These are phyloP conservation scores for Odocoileus virginianus DNA, from an alignment of 2,113 vertebrate genomes.

Conservation along the genomic window DNA sequence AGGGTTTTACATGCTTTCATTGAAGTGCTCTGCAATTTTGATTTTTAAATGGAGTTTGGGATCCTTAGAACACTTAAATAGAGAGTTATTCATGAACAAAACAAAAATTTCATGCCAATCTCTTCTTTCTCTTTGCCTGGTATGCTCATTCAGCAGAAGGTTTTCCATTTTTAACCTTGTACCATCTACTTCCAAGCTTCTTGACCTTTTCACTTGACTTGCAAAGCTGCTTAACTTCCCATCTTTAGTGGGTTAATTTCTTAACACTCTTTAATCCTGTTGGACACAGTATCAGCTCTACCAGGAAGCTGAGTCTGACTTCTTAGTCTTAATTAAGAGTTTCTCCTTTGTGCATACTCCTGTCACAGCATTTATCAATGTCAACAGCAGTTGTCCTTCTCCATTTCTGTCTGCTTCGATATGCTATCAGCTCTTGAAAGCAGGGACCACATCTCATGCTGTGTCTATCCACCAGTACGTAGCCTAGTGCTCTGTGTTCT, in stretches of 20 bases:
- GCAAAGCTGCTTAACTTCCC: background rate
- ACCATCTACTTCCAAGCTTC: background rate
- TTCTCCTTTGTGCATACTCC: background rate
- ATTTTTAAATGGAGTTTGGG: constrained; percentile 13
- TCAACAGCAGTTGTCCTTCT: background rate
- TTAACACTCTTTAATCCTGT: background rate
- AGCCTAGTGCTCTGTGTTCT: background rate
- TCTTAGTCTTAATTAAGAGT: background rate
- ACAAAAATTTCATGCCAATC: background rate
- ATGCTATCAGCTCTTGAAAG: background rate
- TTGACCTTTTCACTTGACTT: background rate
- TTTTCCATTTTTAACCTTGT: background rate
- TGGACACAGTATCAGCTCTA: background rate
- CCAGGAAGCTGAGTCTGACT: background rate
- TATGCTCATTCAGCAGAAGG: background rate
- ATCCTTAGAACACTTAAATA: constrained; percentile 24
- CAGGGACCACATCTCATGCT: background rate
- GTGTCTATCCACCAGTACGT: background rate
- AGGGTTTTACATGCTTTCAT: background rate
- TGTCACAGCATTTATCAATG: constrained; percentile 1
- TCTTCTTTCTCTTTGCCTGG: background rate
- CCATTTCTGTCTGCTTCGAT: background rate
- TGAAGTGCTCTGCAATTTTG: background rate
- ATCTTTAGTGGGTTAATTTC: background rate
- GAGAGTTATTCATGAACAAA: background rate